Evolutionary conservation across 2,888 invertebrate genomes (phyloP), one percentile per base, ranked within the genome.

Genomic region (Tethea ocularis): DNA sequence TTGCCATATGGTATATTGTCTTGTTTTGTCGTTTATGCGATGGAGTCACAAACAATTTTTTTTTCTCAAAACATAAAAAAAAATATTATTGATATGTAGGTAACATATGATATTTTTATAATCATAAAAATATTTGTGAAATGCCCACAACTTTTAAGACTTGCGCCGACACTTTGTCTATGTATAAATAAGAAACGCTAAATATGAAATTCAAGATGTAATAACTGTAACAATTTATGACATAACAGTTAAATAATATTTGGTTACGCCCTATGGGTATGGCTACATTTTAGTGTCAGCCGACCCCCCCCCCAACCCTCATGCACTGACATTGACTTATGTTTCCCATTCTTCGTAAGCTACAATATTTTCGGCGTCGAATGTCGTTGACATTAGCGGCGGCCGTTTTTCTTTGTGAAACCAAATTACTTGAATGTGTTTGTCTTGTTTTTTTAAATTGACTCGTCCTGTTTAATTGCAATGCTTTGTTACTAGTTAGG

Each of bases 331-430:
- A 58, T 29, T 58, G 58, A 58, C 20, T 53, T 41, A 58, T 54
- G 53, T 58, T 15, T 53, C 46, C 51, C 26, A 58, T 58, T 58
- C 58, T 53, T 54, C 53, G 17, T 41, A 29, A n/a, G 20, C 41
- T 11, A 58, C 38, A 58, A 58, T 58, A 58, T 58, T 58, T 58
- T 54, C 52, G 58, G 58, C 52, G 52, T 20, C 53, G 20, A 58
- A 54, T 54, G 58, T 58, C 58, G 53, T 58, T 58, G 58, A 54
- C 58, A 58, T 46, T n/a, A 58, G 15, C 53, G 46, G 24, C 46
- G 41, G 58, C 58, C 58, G 54, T 58, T 22, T 46, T 58, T 53
- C 58, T 54, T 58, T 58, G 54, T 58, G 46, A 33, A 54, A 54
- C 54, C 2, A 54, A 54, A 53, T 53, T 33, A 13, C 10, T 46